phyloP scores from a whole-genome alignment of 1,140 invertebrate genomes.

The Ptiloglossa arizonensis region DNA sequence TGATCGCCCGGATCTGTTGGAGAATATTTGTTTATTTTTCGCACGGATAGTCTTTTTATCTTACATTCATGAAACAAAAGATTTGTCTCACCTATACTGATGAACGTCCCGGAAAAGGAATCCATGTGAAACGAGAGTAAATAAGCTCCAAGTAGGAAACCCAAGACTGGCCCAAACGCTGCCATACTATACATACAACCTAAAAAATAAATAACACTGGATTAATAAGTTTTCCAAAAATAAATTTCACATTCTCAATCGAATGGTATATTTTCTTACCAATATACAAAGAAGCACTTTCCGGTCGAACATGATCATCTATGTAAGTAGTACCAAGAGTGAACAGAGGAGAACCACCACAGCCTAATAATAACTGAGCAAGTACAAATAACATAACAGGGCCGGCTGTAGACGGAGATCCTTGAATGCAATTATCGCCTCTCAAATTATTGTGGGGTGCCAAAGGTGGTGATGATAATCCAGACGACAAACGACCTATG shows the following conservation, averaged over 20 bases:
- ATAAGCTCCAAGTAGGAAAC: constrained; percentile 95
- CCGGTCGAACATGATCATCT: constrained; percentile 92
- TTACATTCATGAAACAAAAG: too few species aligned
- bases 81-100: constrained; percentile 87
- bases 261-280: constrained; percentile 80
- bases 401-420: constrained; percentile 89
- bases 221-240: background rate
- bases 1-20: constrained; percentile 88
- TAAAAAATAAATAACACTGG: constrained; percentile 67
- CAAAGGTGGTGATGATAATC: constrained; percentile 86
- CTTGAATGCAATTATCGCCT: constrained; percentile 91
- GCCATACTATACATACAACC: constrained; percentile 96
- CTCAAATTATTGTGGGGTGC: constrained; percentile 89
- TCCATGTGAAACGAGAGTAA: constrained; percentile 95
- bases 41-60: too few species aligned
- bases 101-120: constrained; percentile 86
- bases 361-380: constrained; percentile 93
- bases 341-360: constrained; percentile 93
- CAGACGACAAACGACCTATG: constrained; percentile 84
- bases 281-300: constrained; percentile 92
- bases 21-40: too few species aligned
- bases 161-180: constrained; percentile 95
- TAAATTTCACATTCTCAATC: constrained; percentile 42
- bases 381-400: constrained; percentile 93
- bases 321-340: constrained; percentile 94